These are phyloP conservation scores for Sylvietta virens DNA, from an alignment of 2,113 vertebrate species.

Conservation along the genomic window DNA sequence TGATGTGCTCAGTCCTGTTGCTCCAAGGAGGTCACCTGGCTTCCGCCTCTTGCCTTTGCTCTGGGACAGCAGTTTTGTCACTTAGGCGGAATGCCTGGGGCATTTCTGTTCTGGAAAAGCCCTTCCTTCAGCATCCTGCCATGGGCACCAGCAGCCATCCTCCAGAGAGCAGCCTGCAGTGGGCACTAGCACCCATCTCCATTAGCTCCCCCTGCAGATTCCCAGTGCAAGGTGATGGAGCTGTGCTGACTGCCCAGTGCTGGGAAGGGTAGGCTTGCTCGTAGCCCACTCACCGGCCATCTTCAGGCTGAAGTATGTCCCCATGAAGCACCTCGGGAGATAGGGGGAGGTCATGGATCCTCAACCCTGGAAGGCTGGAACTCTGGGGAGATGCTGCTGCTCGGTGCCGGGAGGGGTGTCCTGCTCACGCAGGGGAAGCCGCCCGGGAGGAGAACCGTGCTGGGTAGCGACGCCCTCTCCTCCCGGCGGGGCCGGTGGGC, in stretches of 20 bases:
- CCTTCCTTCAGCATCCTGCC: background rate
- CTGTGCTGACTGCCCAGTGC: background rate
- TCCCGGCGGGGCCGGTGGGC: background rate
- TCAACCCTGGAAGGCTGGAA: background rate
- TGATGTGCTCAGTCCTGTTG: background rate
- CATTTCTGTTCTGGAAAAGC: background rate
- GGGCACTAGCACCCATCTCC: background rate
- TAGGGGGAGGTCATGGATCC: background rate
- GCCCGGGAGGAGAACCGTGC: rapidly evolving
- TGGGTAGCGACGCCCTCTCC: background rate
- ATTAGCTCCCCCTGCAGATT: background rate
- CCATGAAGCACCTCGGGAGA: rapidly evolving
- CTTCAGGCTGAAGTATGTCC: background rate
- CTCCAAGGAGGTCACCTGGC: background rate
- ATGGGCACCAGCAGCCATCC: rapidly evolving
- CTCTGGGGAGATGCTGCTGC: background rate
- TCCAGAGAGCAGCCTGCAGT: background rate
- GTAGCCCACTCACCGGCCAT: rapidly evolving
- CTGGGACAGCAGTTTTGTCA: background rate
- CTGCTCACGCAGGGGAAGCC: background rate
- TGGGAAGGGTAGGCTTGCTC: background rate
- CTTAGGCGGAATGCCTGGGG: rapidly evolving
- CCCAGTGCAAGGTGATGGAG: background rate
- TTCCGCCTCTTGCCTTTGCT: background rate
- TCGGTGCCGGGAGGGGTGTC: background rate